phyloP scores from a whole-genome alignment of 1,140 invertebrate species.

The Papilio polyxenes region DNA sequence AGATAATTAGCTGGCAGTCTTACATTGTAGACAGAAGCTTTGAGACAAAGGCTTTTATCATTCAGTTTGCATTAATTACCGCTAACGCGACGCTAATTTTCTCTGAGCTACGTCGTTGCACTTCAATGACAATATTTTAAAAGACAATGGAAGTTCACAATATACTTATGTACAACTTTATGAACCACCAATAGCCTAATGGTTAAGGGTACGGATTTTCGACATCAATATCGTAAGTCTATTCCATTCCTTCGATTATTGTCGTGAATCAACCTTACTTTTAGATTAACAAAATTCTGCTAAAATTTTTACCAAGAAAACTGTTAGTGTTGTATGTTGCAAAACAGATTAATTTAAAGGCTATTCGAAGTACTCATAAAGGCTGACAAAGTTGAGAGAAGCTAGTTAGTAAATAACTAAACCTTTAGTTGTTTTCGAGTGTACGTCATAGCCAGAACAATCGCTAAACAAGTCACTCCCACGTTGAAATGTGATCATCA shows the following conservation, averaged over 20 bases:
- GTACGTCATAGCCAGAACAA: neutral
- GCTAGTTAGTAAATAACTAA: no score
- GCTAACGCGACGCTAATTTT: constrained; percentile 54
- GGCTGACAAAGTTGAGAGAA: no score
- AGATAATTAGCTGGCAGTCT: constrained; percentile 23
- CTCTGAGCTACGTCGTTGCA: neutral
- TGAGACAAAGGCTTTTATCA: constrained; percentile 51
- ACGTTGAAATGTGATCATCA: constrained; percentile 11
- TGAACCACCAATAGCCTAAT: neutral
- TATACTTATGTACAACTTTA: neutral
- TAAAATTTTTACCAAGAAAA: no score
- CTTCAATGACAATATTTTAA: neutral
- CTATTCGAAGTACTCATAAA: neutral
- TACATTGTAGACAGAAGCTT: constrained; percentile 45
- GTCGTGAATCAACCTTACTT: no score
- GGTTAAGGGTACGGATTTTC: neutral
- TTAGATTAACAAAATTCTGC: no score
- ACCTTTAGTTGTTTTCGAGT: neutral
- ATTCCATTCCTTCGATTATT: neutral
- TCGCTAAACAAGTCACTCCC: constrained; percentile 9
- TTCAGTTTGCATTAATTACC: constrained; percentile 51
- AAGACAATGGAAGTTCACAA: constrained; percentile 5
- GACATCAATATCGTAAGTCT: neutral
- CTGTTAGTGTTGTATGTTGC: no score
- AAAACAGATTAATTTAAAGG: no score